Evolutionary conservation across 1,140 invertebrate genomes (phyloP).

Genomic region (Danaus plexippus): DNA sequence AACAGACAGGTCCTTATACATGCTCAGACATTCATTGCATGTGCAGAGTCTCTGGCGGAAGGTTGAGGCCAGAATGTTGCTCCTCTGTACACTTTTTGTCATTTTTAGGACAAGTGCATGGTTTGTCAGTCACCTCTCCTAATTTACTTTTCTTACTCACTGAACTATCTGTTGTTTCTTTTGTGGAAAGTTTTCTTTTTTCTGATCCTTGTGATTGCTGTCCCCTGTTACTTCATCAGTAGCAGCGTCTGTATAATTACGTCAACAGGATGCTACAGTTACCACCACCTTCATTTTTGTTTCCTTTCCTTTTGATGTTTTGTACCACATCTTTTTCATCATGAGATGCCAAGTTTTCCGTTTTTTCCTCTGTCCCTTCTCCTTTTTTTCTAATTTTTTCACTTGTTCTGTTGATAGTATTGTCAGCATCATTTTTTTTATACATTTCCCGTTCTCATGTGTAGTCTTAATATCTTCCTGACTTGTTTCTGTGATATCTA

Average conservation of each 20-base stretch:
- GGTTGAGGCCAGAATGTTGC: conserved; percentile 79
- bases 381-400: too few species aligned
- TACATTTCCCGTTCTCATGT: not conserved
- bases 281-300: not conserved
- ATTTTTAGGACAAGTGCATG: conserved; percentile 39
- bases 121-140: conserved; percentile 13
- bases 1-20: conserved; percentile 80
- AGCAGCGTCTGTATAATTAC: not conserved
- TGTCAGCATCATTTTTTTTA: conserved; percentile 1
- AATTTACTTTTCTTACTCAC: conserved; percentile 40
- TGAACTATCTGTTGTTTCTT: conserved; percentile 25
- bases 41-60: conserved; percentile 84
- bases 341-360: conserved; percentile 1
- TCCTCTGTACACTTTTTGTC: conserved; percentile 38
- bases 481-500: not conserved
- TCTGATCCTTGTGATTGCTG: conserved; percentile 16
- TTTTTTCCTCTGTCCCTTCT: conserved; percentile 11
- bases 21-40: conserved; percentile 75
- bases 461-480: too few species aligned
- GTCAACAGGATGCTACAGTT: conserved; percentile 4
- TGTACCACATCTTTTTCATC: too few species aligned
- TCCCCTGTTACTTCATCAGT: conserved; percentile 1
- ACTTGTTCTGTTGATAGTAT: too few species aligned
- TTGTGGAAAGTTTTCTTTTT: conserved; percentile 39
- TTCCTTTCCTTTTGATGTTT: conserved; percentile 9